A percentile compares a stretch with the other conserved stretches of the same genome.
Conservation (phyloP, 2,888 invertebrate species). For the Trachelus tabidus region DNA sequence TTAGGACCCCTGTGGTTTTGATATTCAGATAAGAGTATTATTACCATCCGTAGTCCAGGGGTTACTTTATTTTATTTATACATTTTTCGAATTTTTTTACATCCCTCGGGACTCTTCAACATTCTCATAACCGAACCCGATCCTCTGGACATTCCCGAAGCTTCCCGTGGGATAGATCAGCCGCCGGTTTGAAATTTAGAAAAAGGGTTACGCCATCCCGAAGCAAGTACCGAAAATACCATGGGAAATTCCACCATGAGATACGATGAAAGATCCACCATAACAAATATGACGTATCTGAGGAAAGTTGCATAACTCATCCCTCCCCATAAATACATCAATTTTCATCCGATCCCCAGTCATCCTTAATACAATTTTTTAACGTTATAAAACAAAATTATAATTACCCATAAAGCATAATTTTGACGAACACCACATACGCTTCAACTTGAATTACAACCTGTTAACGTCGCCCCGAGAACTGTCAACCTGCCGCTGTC, state of each 20-base stretch:
- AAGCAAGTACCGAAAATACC: neutral
- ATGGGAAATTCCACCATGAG: neutral
- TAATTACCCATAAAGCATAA: neutral
- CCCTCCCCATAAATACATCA: neutral
- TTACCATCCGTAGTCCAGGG: constrained; percentile 5
- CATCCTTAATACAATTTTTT: neutral
- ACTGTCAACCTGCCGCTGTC: neutral
- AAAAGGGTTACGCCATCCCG: constrained; percentile 1
- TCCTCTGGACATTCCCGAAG: neutral
- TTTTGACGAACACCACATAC: neutral
- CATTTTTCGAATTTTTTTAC: neutral
- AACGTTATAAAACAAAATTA: neutral
- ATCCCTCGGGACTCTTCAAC: neutral
- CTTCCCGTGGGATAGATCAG: constrained; percentile 1
- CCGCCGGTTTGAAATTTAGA: neutral
- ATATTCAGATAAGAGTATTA: constrained; percentile 21
- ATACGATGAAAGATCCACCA: neutral
- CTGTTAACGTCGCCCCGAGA: constrained; percentile 15
- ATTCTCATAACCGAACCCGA: neutral
- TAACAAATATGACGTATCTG: constrained; percentile 4
- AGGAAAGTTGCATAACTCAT: neutral
- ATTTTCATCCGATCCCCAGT: neutral
- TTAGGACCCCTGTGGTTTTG: constrained; percentile 16
- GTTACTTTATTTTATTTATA: neutral
- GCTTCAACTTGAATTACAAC: constrained; percentile 21